phyloP scores from a whole-genome alignment of 2,797 vertebrate genomes.

The Limnodromus scolopaceus region DNA sequence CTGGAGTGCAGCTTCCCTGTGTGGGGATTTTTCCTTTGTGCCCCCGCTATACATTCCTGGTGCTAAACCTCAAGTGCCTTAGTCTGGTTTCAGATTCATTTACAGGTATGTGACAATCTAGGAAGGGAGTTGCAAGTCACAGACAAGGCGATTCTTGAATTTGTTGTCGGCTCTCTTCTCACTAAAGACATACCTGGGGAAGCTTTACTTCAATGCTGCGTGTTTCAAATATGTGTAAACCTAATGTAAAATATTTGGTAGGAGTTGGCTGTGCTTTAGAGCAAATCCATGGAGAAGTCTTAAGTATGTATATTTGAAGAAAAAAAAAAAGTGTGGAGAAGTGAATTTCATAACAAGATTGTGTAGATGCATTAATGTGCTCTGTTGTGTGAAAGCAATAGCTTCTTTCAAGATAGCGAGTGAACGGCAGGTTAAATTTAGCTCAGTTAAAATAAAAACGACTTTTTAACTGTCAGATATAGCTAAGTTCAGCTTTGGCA shows the following conservation, averaged over 20 bases:
- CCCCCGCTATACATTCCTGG: neutral
- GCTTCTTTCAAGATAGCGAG: neutral
- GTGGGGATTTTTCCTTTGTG: neutral
- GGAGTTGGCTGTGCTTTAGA: neutral
- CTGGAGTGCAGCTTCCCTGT: neutral
- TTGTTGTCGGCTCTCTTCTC: neutral
- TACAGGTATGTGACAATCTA: neutral
- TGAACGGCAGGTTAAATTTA: neutral
- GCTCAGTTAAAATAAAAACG: neutral
- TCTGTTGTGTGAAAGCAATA: neutral
- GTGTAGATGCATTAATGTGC: neutral
- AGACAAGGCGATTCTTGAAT: neutral
- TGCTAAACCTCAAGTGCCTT: neutral
- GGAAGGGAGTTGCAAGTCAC: neutral
- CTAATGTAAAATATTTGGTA: neutral
- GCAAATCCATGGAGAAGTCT: neutral
- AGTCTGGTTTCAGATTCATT: neutral
- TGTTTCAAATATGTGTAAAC: neutral
- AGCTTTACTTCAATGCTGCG: neutral
- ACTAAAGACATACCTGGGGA: neutral
- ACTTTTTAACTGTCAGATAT: neutral
- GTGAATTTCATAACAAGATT: neutral
- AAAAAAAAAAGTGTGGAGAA: neutral
- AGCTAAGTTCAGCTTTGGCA: neutral
- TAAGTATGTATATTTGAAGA: neutral